These are phyloP conservation scores for Sphaeridia pumilis DNA, from an alignment of 2,888 invertebrate genomes.

Conservation along the genomic window DNA sequence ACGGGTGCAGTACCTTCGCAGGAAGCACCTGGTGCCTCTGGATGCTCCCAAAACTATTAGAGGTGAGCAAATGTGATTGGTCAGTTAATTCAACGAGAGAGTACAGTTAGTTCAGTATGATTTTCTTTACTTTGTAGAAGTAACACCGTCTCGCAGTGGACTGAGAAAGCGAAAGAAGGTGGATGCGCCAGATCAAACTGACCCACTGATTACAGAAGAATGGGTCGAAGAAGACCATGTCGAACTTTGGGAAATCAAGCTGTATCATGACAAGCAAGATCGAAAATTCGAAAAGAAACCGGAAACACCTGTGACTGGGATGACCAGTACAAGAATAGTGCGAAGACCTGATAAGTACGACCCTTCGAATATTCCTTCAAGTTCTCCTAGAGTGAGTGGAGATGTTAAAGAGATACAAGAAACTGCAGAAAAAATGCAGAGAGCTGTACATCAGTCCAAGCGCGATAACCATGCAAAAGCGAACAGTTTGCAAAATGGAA, in stretches of 20 bases:
- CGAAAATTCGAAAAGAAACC: slow-evolving; percentile 23
- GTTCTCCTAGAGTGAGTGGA: slow-evolving; percentile 36
- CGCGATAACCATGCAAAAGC: slow-evolving; percentile 45
- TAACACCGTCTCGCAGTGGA: slow-evolving; percentile 87
- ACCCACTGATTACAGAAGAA: slow-evolving; percentile 86
- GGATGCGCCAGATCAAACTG: slow-evolving; percentile 85
- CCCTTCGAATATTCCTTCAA: slow-evolving; percentile 17
- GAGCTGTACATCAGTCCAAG: slow-evolving; percentile 82
- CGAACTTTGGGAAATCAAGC: slow-evolving; percentile 92
- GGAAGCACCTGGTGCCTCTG: slow-evolving; percentile 86
- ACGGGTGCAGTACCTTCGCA: slow-evolving; percentile 78
- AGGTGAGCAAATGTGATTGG: slow-evolving; percentile 44
- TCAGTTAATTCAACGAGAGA: slow-evolving; percentile 9
- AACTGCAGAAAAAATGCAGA: slow-evolving; percentile 72
- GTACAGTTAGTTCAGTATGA: not conserved
- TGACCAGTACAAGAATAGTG: slow-evolving; percentile 32
- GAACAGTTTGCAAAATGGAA: slow-evolving; percentile 53
- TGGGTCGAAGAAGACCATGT: slow-evolving; percentile 95
- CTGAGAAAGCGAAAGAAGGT: slow-evolving; percentile 82
- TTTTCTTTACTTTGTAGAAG: slow-evolving; percentile 49
- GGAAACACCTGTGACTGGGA: slow-evolving; percentile 27
- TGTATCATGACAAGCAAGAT: slow-evolving; percentile 69
- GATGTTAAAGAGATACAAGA: slow-evolving; percentile 67
- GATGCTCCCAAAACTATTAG: slow-evolving; percentile 83
- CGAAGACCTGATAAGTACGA: slow-evolving; percentile 36